Evolutionary conservation across 2,888 invertebrate species (phyloP).

Genomic region (Drosophila prostipennis): DNA sequence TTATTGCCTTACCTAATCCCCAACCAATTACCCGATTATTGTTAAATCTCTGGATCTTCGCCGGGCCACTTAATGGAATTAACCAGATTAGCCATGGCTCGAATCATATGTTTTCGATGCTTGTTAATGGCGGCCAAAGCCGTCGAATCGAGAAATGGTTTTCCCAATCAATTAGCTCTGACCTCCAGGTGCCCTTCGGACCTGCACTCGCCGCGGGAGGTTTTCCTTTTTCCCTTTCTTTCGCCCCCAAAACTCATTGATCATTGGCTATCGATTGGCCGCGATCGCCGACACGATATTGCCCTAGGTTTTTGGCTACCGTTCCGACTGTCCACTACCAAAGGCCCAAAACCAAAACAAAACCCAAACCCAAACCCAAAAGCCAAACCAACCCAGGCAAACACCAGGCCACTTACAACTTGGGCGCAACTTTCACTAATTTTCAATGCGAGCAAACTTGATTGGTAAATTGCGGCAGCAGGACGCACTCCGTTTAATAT

Average conservation of each 20-base stretch:
- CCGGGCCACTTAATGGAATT: conserved; percentile 39
- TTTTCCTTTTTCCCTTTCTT: conserved; percentile 31
- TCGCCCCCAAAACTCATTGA: conserved; percentile 20
- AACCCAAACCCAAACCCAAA: no score
- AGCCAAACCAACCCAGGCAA: conserved; percentile 13
- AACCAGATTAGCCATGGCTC: conserved; percentile 36
- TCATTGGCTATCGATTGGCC: conserved; percentile 55
- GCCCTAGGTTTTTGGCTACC: conserved; percentile 76
- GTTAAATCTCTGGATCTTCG: conserved; percentile 30
- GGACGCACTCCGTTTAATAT: conserved; percentile 65
- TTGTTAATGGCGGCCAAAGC: conserved; percentile 27
- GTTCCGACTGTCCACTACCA: conserved; percentile 24
- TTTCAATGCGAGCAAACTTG: conserved; percentile 53
- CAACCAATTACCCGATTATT: conserved; percentile 30
- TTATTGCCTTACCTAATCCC: conserved; percentile 6
- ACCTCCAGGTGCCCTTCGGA: conserved; percentile 46
- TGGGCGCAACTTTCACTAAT: conserved; percentile 70
- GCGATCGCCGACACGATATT: conserved; percentile 77
- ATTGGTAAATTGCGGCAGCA: conserved; percentile 52
- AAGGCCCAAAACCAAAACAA: conserved; percentile 1
- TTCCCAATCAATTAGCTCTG: conserved; percentile 65
- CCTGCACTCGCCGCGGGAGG: conserved; percentile 27
- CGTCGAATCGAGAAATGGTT: conserved; percentile 25
- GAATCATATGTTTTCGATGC: conserved; percentile 32
- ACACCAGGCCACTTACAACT: conserved; percentile 29